Conservation (phyloP, 2,888 invertebrate species). For the Hypomecis atomaria region DNA sequence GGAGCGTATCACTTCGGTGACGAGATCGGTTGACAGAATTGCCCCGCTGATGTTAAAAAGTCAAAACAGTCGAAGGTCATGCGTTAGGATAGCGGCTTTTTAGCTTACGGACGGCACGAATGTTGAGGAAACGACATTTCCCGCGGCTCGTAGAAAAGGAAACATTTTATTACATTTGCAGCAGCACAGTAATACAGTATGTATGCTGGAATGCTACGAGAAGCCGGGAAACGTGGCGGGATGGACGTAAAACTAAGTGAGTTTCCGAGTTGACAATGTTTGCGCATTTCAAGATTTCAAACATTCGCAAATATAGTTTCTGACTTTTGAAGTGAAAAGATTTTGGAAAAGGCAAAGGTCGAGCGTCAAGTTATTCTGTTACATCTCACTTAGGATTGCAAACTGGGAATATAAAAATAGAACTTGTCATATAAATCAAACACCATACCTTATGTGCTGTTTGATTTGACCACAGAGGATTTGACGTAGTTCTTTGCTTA, state of each 20-base stretch:
- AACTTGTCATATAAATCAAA: no score
- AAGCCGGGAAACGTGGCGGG: slow-evolving; percentile 14
- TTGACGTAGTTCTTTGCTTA: no score
- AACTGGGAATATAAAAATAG: no score
- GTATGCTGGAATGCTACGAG: slow-evolving; percentile 5
- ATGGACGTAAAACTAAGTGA: slow-evolving; percentile 25
- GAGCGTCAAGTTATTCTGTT: background rate
- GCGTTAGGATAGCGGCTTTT: no score
- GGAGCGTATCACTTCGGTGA: no score
- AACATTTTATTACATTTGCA: slow-evolving; percentile 35
- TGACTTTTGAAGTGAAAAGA: slow-evolving; percentile 9
- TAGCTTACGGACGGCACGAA: background rate
- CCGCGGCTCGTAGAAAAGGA: slow-evolving; percentile 22
- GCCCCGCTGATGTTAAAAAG: no score
- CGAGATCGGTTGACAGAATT: no score
- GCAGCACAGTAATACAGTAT: background rate
- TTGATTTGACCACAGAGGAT: no score
- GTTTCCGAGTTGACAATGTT: slow-evolving; percentile 24
- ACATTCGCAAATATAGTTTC: slow-evolving; percentile 7
- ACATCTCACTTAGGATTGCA: background rate
- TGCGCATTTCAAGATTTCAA: slow-evolving; percentile 16
- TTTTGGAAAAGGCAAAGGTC: slow-evolving; percentile 1
- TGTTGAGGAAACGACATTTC: slow-evolving; percentile 11
- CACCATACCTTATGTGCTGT: no score
- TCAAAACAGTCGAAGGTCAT: no score